Base-by-base conservation (phyloP, 37 sponge, comb jelly and placozoan genomes). In the Bolinopsis microptera region DNA sequence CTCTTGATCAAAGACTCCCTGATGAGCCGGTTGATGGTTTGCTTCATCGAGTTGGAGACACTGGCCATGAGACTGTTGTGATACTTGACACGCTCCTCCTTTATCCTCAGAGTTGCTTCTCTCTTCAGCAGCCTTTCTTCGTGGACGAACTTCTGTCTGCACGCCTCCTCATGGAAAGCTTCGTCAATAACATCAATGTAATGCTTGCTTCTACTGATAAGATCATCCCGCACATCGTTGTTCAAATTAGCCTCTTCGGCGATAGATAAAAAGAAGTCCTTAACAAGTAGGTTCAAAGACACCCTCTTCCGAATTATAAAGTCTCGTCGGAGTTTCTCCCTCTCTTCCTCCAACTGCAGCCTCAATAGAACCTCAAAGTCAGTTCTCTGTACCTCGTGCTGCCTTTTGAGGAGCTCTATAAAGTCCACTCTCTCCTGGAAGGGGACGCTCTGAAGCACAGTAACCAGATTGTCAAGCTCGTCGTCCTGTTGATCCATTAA, bases 181-280 rank as follows among this genome's bases (percentile, higher is more conserved):
- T 86, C 90, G 35, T 86, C 90, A 86, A 86, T 86, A 40, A 86
- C 90, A 2, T 86, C 90, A 39, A 86, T 86, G 90, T 86, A 86
- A 23, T 86, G 90, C 30, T 86, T 86, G 90, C 90, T 86, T 48
- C 90, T 86, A 27, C 61, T 86, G 1, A 86, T 86, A 18, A 86
- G 90, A 41, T 86, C 90, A 25, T 86, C 90, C 28, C 90, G 34
- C 90, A 86, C 90, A 41, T 86, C 90, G 27, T 86, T 38, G 31
- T 41, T 86, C 3, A 86, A 48, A 86, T 86, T 86, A 27, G 90
- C 90, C 24, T 86, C 61, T 48, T 86, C 90, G 8, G 90, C 90
- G 5, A 86, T 40, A 27, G 25, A 16, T 2, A 3, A 2, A 30
- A 86, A 86, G 28, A 86, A 86, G 13, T 86, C 90, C 48, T 38